A percentile compares a stretch with the other conserved stretches of the same genome.
These are phyloP conservation scores for Campopleginae sp. DNA, from an alignment of 2,888 invertebrate species.

Conservation along the genomic window DNA sequence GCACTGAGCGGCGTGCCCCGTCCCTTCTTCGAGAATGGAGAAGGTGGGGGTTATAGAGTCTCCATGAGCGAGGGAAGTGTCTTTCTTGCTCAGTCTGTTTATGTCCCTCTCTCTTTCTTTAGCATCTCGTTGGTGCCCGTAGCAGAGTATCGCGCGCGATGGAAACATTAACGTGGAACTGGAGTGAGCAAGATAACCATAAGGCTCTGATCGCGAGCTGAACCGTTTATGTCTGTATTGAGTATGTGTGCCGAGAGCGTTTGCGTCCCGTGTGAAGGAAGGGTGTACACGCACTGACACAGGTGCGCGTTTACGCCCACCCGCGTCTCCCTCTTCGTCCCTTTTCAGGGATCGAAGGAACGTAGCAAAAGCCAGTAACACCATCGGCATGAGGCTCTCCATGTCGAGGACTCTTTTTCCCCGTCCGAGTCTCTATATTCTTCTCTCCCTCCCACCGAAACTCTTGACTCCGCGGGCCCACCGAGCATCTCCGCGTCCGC, in stretches of 20 bases:
- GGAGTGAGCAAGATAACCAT: constrained; percentile 64
- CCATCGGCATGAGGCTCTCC: constrained; percentile 51
- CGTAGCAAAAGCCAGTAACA: constrained; percentile 44
- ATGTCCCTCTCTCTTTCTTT: constrained; percentile 48
- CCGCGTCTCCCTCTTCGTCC: constrained; percentile 56
- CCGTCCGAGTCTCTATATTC: neutral
- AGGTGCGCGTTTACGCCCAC: constrained; percentile 68
- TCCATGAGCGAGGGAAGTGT: constrained; percentile 66
- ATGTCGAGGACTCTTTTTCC: constrained; percentile 27
- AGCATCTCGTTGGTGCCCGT: constrained; percentile 28
- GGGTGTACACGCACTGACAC: constrained; percentile 64
- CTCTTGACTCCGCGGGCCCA: constrained; percentile 20
- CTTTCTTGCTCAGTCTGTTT: constrained; percentile 59
- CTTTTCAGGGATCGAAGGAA: constrained; percentile 35
- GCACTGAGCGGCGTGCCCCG: constrained; percentile 76
- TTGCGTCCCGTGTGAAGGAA: constrained; percentile 49
- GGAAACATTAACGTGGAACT: constrained; percentile 51
- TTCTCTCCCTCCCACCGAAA: constrained; percentile 38
- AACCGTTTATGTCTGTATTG: constrained; percentile 52
- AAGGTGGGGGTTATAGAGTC: constrained; percentile 65
- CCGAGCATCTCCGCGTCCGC: neutral
- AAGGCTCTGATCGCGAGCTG: constrained; percentile 39
- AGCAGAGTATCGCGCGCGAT: constrained; percentile 46
- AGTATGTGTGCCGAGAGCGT: constrained; percentile 36
- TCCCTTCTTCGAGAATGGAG: constrained; percentile 69